Base-by-base conservation (phyloP, 2,888 invertebrate species). In the Carcina quercana region DNA sequence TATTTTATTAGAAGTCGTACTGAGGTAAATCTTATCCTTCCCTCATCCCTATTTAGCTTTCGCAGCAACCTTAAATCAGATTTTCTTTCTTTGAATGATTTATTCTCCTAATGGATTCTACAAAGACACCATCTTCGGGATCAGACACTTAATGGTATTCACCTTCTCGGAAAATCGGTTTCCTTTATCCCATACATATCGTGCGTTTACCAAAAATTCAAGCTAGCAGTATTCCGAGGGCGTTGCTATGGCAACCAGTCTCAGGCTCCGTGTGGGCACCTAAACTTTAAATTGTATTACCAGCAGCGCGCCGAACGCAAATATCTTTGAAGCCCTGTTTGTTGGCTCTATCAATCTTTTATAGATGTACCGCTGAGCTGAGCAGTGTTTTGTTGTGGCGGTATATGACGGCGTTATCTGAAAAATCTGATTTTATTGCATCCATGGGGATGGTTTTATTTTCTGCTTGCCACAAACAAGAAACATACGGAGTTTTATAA, bases 211-310 rank as follows among this genome's bases (percentile, higher is more conserved):
- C 63, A 68, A 65, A 68, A 78, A 73, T 70, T 74, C 67, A n/a
- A 58, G 68, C 61, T 55, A 59, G 53, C 60, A 60, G 60, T n/a
- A n/a, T n/a, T 63, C 53, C 60, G 53, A 69, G 83, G 83, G 82
- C 50, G 82, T 83, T 82, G 64, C 83, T 43, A 76, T 80, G 59
- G 64, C 59, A 64, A 83, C 80, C 55, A 64, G 68, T 59, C 65
- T 56, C 42, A 75, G 74, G 69, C 76, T 76, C 78, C n/a, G 78
- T 79, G 75, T 80, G 80, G 71, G 71, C 65, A 69, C 59, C 60
- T 66, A 73, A 76, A 79, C 78, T 82, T 82, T 82, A 80, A 83
- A 82, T 80, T 80, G 78, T 72, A 76, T 80, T 80, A 73, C 68
- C 64, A 61, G 48, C 53, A 52, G 57, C 52, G 53, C 53, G 53